Conservation (phyloP, 2,113 vertebrate species). For the Cyprinodon brontotheroides region DNA sequence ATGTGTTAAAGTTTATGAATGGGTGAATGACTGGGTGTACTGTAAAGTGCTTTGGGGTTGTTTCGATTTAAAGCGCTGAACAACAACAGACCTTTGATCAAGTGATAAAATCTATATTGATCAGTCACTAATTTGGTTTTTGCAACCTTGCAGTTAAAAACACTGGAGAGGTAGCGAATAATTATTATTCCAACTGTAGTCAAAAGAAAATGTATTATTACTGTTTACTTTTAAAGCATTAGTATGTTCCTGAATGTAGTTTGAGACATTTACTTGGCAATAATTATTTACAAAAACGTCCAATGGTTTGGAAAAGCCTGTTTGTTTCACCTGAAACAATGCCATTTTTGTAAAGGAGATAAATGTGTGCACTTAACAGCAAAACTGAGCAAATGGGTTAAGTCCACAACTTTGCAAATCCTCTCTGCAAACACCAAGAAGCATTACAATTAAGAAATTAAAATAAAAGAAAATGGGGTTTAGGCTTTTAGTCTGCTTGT, state of each 20-base stretch:
- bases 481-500: too few relatives aligned
- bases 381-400: background rate
- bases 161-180: background rate
- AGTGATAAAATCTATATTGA: background rate
- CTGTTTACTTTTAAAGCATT: too few relatives aligned
- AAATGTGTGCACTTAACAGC: background rate
- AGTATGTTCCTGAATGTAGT: too few relatives aligned
- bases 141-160: background rate
- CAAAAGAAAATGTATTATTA: conserved; percentile 1
- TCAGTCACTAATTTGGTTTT: background rate
- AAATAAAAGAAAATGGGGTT: too few relatives aligned
- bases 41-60: too few relatives aligned
- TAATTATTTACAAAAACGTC: too few relatives aligned
- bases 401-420: background rate
- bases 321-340: background rate
- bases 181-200: background rate
- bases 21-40: too few relatives aligned
- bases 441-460: too few relatives aligned
- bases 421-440: background rate
- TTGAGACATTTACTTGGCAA: too few relatives aligned
- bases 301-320: background rate
- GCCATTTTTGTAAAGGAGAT: background rate
- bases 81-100: too few relatives aligned
- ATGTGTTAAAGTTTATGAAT: too few relatives aligned
- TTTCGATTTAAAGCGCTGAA: too few relatives aligned